These are phyloP conservation scores for Anniella stebbinsi DNA, from an alignment of 2,797 vertebrate genomes.

Conservation along the genomic window DNA sequence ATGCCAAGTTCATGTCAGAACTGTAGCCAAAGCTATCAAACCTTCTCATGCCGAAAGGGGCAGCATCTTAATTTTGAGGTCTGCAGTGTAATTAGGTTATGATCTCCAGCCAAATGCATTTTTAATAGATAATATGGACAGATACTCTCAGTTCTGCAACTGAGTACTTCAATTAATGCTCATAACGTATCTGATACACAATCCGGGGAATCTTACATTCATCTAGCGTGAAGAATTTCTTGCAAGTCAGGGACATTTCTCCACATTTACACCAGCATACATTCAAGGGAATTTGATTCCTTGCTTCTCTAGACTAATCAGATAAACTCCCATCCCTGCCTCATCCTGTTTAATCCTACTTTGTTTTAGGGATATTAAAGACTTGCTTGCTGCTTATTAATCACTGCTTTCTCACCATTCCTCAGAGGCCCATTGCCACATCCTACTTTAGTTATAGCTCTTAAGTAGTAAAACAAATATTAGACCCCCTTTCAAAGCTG, in stretches of 20 bases:
- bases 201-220: neutral
- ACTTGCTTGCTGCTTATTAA: slow-evolving; percentile 12
- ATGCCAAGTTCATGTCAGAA: slow-evolving; percentile 27
- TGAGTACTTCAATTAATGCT: neutral
- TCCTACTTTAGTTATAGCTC: slow-evolving; percentile 39
- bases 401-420: slow-evolving; percentile 45
- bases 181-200: neutral
- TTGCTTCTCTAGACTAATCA: slow-evolving; percentile 33
- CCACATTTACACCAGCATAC: slow-evolving; percentile 30
- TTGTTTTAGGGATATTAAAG: slow-evolving; percentile 8
- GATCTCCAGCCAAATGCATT: neutral
- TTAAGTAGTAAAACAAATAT: slow-evolving; percentile 27
- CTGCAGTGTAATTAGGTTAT: neutral
- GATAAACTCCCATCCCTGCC: slow-evolving; percentile 18
- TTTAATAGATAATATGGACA: neutral
- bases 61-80: slow-evolving; percentile 11
- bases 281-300: slow-evolving; percentile 22
- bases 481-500: neutral
- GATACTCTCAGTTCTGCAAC: slow-evolving; percentile 17
- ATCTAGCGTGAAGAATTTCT: neutral
- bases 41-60: neutral
- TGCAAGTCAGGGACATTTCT: neutral
- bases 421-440: slow-evolving; percentile 31
- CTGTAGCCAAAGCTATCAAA: neutral
- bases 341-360: slow-evolving; percentile 50